Evolutionary conservation across 2,888 invertebrate genomes (phyloP).

Genomic region (Aradus depressus): DNA sequence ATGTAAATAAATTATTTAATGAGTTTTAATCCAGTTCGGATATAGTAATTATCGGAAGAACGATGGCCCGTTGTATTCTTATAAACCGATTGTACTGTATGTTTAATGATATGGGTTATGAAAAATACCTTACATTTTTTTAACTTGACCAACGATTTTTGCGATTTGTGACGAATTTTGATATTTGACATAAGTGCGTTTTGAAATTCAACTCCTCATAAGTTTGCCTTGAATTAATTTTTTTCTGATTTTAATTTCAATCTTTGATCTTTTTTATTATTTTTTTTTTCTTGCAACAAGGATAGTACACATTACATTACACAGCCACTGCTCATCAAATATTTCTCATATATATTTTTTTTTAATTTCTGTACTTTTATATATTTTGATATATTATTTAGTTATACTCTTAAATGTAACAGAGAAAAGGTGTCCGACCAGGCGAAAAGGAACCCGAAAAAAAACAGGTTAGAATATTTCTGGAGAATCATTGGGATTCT

Average conservation of each 20-base stretch:
- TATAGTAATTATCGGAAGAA: too few species aligned
- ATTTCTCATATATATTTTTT: too few species aligned
- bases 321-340: conserved; percentile 24
- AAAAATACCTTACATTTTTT: too few species aligned
- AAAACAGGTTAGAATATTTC: conserved; percentile 36
- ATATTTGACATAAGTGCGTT: too few species aligned
- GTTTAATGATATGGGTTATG: too few species aligned
- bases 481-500: conserved; percentile 9
- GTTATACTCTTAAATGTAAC: conserved; percentile 24
- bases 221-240: conserved; percentile 23
- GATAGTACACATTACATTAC: conserved; percentile 12
- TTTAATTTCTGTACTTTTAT: conserved; percentile 7
- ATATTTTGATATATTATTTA: conserved; percentile 15
- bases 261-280: conserved; percentile 10
- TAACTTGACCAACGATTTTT: too few species aligned
- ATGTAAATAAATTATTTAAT: too few species aligned
- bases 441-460: conserved; percentile 64
- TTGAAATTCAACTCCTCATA: too few species aligned
- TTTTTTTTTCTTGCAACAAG: conserved; percentile 19
- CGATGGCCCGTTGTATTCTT: too few species aligned
- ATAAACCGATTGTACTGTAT: too few species aligned
- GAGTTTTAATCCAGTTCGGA: too few species aligned
- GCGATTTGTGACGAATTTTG: too few species aligned
- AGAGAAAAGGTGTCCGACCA: conserved; percentile 48
- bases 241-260: conserved; percentile 14